Base-by-base conservation (phyloP, 1,140 invertebrate genomes). In the Physella acuta region DNA sequence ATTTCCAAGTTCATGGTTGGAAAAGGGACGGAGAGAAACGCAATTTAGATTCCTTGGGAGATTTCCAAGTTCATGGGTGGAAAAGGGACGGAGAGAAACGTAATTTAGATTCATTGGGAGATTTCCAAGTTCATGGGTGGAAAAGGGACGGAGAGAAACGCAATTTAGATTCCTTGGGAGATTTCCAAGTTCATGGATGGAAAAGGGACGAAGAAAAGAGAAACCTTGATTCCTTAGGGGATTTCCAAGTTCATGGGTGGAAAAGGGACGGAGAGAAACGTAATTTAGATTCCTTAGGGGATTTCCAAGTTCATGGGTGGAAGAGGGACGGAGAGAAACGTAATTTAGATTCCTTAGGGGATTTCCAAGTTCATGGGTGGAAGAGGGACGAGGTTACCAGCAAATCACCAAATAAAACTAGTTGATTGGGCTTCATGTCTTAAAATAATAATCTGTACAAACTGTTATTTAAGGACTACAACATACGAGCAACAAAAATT, bases 361-460 rank as follows among this genome's bases (percentile, higher is more conserved):
- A n/a, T 20, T 56, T 56, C 20, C 5, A 56, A 2, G 55, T 56
- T 56, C 55, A 56, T 30, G 55, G 55, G 20, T 56, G 55, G 55
- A 56, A 56, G 26, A 56, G 55, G 33, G 55, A 56, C 28, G 55
- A 56, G 3, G 55, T n/a, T n/a, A n/a, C n/a, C n/a, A n/a, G n/a
- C n/a, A n/a, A n/a, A n/a, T n/a, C n/a, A n/a, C n/a, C n/a, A n/a
- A n/a, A n/a, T n/a, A n/a, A n/a, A n/a, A n/a, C n/a, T n/a, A n/a
- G n/a, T n/a, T n/a, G n/a, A n/a, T n/a, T n/a, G n/a, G n/a, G n/a
- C n/a, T n/a, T n/a, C n/a, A n/a, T n/a, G n/a, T n/a, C n/a, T n/a
- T n/a, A n/a, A n/a, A n/a, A n/a, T n/a, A n/a, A n/a, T n/a, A n/a
- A n/a, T n/a, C n/a, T n/a, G n/a, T n/a, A n/a, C n/a, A n/a, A n/a